Evolutionary conservation across 2,113 vertebrate genomes (phyloP).

Genomic region (Hemiprocne comata): DNA sequence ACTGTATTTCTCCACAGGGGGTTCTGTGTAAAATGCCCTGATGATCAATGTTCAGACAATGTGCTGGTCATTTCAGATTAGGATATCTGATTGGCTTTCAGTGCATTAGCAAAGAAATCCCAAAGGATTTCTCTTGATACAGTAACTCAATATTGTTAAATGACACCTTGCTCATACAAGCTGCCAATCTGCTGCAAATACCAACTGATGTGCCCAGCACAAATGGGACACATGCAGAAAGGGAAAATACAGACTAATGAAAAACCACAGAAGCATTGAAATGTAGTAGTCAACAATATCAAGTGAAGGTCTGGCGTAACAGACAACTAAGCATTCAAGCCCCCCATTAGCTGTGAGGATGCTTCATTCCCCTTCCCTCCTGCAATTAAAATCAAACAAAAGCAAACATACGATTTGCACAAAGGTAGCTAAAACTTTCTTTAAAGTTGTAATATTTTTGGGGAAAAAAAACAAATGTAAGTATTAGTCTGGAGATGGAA

Average conservation of each 20-base stretch:
- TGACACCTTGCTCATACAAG: background rate
- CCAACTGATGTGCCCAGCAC: background rate
- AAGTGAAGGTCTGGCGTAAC: background rate
- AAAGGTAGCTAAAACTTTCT: background rate
- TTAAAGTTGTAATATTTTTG: background rate
- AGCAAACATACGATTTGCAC: background rate
- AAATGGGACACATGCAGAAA: background rate
- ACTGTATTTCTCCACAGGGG: background rate
- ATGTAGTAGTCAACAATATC: background rate
- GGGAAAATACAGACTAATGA: background rate
- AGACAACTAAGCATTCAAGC: background rate
- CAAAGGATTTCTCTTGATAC: background rate
- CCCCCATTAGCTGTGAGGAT: background rate
- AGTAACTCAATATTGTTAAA: background rate
- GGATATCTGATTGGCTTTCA: background rate
- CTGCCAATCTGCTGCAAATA: background rate
- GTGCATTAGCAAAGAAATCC: background rate
- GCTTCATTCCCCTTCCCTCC: background rate
- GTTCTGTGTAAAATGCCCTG: background rate
- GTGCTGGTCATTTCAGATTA: background rate
- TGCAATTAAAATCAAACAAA: background rate
- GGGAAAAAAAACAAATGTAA: rapidly evolving
- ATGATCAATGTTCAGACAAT: background rate
- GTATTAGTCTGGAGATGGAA: background rate
- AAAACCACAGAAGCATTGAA: background rate